Conservation (phyloP, 2,797 vertebrate genomes). For the Semotilus atromaculatus region DNA sequence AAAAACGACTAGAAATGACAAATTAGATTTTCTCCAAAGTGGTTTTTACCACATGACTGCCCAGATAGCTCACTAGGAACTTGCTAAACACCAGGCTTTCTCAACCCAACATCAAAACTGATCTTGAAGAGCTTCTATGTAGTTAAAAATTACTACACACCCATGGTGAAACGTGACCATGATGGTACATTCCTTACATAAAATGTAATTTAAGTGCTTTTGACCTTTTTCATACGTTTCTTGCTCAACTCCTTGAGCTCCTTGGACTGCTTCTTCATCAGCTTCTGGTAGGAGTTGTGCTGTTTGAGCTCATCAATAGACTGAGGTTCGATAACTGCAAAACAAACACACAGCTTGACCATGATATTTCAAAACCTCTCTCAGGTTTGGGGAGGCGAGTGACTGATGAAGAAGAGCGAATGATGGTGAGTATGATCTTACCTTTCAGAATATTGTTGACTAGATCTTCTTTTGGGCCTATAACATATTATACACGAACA, state of each 20-base stretch:
- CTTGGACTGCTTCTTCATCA: conserved; percentile 84
- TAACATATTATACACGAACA: conserved; percentile 52
- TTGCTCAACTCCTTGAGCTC: conserved; percentile 85
- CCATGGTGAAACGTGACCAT: neutral
- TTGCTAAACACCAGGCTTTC: neutral
- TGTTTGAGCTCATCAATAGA: conserved; percentile 80
- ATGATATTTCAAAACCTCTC: neutral
- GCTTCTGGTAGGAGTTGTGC: conserved; percentile 82
- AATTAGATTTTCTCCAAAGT: neutral
- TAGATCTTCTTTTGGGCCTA: conserved; percentile 58
- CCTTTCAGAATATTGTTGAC: conserved; percentile 58
- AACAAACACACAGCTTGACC: conserved; percentile 6
- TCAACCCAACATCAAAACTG: neutral
- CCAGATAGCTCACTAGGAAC: neutral
- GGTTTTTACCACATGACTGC: neutral
- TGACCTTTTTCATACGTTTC: conserved; percentile 87
- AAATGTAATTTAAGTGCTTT: neutral
- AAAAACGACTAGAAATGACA: neutral
- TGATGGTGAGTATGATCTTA: conserved; percentile 43
- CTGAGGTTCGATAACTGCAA: conserved; percentile 65
- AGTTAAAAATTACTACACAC: neutral
- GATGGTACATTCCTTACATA: neutral
- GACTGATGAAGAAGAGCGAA: conserved; percentile 11
- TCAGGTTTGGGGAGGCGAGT: too few relatives aligned
- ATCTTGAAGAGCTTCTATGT: neutral